These are phyloP conservation scores for Enteromius radiatus DNA, from an alignment of 2,797 vertebrate genomes.

Conservation along the genomic window DNA sequence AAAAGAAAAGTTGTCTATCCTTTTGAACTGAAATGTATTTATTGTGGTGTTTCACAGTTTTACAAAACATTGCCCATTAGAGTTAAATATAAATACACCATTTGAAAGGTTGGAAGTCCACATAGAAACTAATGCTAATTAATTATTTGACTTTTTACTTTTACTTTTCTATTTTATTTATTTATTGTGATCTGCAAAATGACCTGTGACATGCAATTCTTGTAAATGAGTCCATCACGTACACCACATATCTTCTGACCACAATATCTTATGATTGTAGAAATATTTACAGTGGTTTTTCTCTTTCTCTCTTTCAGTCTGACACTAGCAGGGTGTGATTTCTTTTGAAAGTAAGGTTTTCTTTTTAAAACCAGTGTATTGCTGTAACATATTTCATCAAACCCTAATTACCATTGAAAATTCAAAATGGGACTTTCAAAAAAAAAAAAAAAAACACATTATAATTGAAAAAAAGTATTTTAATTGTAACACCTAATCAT, in stretches of 20 bases:
- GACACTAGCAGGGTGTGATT: too few species aligned
- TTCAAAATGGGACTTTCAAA: background rate
- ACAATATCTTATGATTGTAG: background rate
- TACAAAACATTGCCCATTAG: background rate
- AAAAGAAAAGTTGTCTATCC: background rate
- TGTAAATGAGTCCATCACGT: background rate
- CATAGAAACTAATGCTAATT: too few species aligned
- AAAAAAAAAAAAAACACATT: background rate
- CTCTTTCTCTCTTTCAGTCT: background rate
- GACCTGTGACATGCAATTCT: background rate
- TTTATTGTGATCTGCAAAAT: too few species aligned
- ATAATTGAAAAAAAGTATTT: background rate
- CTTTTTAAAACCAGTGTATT: background rate
- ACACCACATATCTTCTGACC: too few species aligned
- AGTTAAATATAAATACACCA: too few species aligned
- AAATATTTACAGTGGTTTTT: background rate
- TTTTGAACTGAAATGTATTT: background rate
- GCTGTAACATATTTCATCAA: background rate
- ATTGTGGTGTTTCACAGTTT: background rate
- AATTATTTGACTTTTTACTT: too few species aligned
- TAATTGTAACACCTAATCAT: background rate
- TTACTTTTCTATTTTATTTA: too few species aligned
- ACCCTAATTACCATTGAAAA: background rate
- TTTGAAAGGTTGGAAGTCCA: too few species aligned
- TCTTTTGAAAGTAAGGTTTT: background rate